Base-by-base conservation (phyloP, 2,797 vertebrate genomes). In the Acipenser transmontanus region DNA sequence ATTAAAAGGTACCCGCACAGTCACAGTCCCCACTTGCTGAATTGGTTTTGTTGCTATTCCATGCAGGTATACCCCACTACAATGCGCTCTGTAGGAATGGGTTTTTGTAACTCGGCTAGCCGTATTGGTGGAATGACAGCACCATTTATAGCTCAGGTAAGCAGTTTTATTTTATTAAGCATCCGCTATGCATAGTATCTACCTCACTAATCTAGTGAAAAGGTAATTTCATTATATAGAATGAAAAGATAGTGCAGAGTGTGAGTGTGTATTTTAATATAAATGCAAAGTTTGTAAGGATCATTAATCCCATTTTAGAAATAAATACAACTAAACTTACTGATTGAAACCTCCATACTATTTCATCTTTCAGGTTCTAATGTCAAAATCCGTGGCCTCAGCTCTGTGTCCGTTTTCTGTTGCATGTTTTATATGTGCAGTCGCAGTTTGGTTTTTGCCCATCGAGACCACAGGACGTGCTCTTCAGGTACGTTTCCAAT, bases 51-150 rank as follows among this genome's bases (percentile, higher is more conserved):
- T 65, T 68, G 20, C 66, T 20, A 7, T 8, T 68, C 63, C 1
- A 66, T 71, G 12, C 73, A 99, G 96, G 96, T 99, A 62, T 98
- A 97, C 72, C 96, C 97, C 1, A 98, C 96, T 0, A 80, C 81
- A 0, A 92, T 92, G 49, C 82, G 94, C 0, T 93, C 95, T 0
- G 67, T 98, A 57, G 96, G 97, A 6, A 91, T 99, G 92, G 96
- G 97, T 4, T 94, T 88, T 74, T 94, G 94, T 5, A 95, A 95
- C 1, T 94, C 95, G 0, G 80, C 96, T 73, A 97, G 95, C 73
- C 91, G 94, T 1, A 87, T 98, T 1, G 97, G 97, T 47, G 96
- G 95, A 0, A 96, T 98, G 94, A 89, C 95, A 0, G 96, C 94
- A 0, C 97, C 97, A 0, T 99, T 98, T 73, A 94, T 98, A 61